These are phyloP conservation scores for Phymastichus coffea DNA, from an alignment of 1,140 invertebrate genomes.

Conservation along the genomic window DNA sequence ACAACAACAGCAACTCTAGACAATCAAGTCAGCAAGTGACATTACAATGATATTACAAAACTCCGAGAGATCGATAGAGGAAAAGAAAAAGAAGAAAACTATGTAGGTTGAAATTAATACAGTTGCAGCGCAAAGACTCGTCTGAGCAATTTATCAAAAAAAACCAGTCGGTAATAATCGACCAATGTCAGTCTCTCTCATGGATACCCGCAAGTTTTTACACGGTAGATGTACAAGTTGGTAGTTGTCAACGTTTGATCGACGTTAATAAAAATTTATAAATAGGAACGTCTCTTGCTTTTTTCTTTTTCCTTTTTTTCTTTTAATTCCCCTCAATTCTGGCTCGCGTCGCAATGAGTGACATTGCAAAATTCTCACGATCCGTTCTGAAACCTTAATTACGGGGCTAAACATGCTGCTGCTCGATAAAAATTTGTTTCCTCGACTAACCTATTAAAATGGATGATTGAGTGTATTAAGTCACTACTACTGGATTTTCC, in stretches of 20 bases:
- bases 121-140: not conserved
- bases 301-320: no score
- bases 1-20: no score
- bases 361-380: slow-evolving; percentile 9
- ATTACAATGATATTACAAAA: slow-evolving; percentile 20
- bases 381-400: slow-evolving; percentile 3
- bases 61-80: no score
- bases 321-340: no score
- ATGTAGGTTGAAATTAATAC: slow-evolving; percentile 22
- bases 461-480: not conserved
- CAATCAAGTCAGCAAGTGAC: no score
- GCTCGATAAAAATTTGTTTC: not conserved
- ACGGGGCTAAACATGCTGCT: not conserved
- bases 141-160: slow-evolving; percentile 1
- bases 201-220: not conserved
- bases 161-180: slow-evolving; percentile 1
- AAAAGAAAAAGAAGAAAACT: no score
- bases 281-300: not conserved
- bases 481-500: no score
- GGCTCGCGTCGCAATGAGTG: no score
- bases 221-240: not conserved
- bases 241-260: no score
- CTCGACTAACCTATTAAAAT: not conserved
- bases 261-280: slow-evolving; percentile 20
- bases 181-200: not conserved